Percentiles rank a stretch among this genome's conserved stretches.
Evolutionary conservation across 2,113 vertebrate species (phyloP).

Genomic region (Bos indicus): DNA sequence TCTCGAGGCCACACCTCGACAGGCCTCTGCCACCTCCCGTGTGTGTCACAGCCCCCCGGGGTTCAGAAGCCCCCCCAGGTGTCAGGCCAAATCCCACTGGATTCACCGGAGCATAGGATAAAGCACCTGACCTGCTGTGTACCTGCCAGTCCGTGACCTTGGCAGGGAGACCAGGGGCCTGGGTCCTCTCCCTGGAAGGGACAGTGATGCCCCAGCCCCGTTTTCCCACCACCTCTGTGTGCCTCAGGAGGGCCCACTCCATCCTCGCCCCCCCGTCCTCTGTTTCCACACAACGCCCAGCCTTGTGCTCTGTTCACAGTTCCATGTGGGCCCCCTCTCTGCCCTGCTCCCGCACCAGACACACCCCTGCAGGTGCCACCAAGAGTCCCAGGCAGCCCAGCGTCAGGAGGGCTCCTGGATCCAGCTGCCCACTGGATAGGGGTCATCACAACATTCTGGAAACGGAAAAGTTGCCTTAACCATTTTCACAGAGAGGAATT

Average conservation of each 20-base stretch:
- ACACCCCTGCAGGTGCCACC: neutral
- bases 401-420: neutral
- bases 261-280: neutral
- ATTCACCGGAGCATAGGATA: accelerated
- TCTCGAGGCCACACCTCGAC: neutral
- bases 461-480: neutral
- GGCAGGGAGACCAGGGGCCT: neutral
- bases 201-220: neutral
- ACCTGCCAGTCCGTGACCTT: neutral
- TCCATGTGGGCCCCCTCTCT: neutral
- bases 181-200: neutral
- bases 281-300: neutral
- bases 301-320: neutral
- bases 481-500: neutral
- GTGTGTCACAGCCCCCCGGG: too few relatives aligned
- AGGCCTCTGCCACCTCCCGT: neutral
- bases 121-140: accelerated
- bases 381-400: neutral
- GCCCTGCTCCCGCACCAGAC: neutral
- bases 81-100: neutral
- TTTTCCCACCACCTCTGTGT: neutral
- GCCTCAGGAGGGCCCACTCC: neutral
- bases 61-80: accelerated
- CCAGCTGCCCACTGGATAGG: neutral
- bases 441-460: neutral